A percentile compares a stretch with the other conserved stretches of the same genome.
phyloP scores from a whole-genome alignment of 2,113 vertebrate species.

The Sciurus niger region DNA sequence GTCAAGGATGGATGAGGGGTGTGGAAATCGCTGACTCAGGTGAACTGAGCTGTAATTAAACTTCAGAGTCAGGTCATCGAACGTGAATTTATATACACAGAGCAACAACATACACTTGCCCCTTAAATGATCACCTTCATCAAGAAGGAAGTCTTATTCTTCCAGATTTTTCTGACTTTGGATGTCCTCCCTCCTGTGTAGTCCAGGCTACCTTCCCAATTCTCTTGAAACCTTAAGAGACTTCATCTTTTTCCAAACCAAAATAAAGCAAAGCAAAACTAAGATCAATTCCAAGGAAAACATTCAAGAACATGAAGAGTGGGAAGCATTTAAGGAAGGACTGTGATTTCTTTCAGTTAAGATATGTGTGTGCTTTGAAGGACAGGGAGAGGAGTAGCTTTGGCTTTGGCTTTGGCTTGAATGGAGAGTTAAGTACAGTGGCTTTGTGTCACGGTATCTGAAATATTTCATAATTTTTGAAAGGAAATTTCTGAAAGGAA shows the following conservation, averaged over 20 bases:
- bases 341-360: background rate
- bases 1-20: background rate
- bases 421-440: background rate
- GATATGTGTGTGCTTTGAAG: background rate
- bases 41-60: slow-evolving; percentile 33
- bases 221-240: background rate
- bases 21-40: background rate
- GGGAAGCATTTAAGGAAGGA: background rate
- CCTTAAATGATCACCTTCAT: background rate
- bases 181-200: background rate
- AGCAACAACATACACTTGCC: background rate
- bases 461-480: slow-evolving; percentile 40
- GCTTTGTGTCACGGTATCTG: background rate
- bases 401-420: background rate
- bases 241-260: background rate
- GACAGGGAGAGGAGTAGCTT: background rate
- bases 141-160: background rate
- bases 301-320: background rate
- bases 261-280: slow-evolving; percentile 47
- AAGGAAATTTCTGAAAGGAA: background rate
- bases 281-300: background rate
- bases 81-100: background rate
- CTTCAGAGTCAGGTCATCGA: slow-evolving; percentile 40
- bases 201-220: slow-evolving; percentile 2
- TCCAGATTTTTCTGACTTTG: background rate